Percentiles rank a stretch among this genome's conserved stretches.
Evolutionary conservation across 2,888 invertebrate genomes (phyloP).

Genomic region (Agrochola litura): DNA sequence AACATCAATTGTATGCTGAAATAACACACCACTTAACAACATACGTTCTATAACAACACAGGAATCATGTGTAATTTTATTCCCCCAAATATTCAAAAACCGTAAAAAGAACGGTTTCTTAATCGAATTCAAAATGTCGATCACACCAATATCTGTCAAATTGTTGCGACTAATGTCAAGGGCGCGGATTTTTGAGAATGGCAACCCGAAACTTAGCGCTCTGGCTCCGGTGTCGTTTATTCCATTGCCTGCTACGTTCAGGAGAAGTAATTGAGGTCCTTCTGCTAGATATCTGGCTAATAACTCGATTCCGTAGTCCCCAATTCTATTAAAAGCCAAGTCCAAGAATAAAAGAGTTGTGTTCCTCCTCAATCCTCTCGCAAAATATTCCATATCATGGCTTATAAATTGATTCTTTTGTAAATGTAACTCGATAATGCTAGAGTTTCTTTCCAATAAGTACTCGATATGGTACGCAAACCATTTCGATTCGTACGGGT

Average conservation of each 20-base stretch:
- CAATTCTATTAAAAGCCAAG: conserved; percentile 91
- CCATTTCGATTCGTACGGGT: conserved; percentile 86
- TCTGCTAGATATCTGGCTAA: conserved; percentile 89
- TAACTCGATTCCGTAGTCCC: conserved; percentile 90
- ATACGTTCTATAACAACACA: conserved; percentile 83
- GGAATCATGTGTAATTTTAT: conserved; percentile 81
- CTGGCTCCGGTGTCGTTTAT: conserved; percentile 91
- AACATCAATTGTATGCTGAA: conserved; percentile 83
- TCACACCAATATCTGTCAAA: conserved; percentile 88
- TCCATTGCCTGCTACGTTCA: conserved; percentile 90
- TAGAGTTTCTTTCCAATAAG: conserved; percentile 80
- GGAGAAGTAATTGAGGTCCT: conserved; percentile 85
- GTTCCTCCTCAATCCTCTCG: conserved; percentile 88
- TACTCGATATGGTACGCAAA: conserved; percentile 88
- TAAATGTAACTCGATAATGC: conserved; percentile 89
- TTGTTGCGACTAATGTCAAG: conserved; percentile 91
- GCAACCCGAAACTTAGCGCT: conserved; percentile 89
- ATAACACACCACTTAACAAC: conserved; percentile 79
- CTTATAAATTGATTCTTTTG: conserved; percentile 91
- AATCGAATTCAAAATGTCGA: conserved; percentile 89
- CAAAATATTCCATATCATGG: conserved; percentile 91
- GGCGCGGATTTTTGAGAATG: conserved; percentile 90
- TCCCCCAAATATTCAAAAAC: conserved; percentile 86
- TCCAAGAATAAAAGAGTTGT: conserved; percentile 90
- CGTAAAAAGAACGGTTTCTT: conserved; percentile 87